Evolutionary conservation across 1,140 invertebrate genomes (phyloP).

Genomic region (Trialeurodes vaporariorum): DNA sequence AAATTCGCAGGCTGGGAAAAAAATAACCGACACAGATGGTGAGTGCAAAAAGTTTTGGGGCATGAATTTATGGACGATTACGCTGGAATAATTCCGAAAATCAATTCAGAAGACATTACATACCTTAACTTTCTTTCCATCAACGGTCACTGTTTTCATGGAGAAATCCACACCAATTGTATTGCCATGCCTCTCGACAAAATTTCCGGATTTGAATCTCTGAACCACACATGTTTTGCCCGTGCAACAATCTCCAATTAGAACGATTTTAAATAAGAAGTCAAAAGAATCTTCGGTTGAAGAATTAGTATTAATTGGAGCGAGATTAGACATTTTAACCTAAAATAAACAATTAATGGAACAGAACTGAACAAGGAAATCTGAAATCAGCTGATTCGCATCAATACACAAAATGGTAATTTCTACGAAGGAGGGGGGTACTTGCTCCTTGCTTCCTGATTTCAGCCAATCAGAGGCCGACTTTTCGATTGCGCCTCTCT

Average conservation of each 20-base stretch:
- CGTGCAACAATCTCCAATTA: constrained; percentile 72
- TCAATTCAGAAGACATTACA: constrained; percentile 20
- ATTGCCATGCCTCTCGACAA: constrained; percentile 82
- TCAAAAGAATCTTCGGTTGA: constrained; percentile 56
- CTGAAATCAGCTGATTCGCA: no score
- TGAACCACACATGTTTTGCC: constrained; percentile 82
- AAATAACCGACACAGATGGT: no score
- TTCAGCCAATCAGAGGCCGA: no score
- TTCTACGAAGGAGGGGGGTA: no score
- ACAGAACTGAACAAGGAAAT: no score
- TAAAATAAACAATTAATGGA: background rate
- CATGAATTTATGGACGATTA: no score
- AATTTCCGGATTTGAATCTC: constrained; percentile 85
- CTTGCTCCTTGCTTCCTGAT: no score
- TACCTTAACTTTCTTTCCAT: constrained; percentile 89
- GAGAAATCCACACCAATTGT: constrained; percentile 95
- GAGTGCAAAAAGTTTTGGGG: no score
- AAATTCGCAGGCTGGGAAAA: no score
- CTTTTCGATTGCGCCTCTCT: no score
- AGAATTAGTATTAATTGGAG: constrained; percentile 19
- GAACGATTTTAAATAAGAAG: constrained; percentile 71
- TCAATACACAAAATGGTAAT: no score
- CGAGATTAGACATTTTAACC: background rate
- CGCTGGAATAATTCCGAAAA: no score
- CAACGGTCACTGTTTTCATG: constrained; percentile 87